Base-by-base conservation (phyloP, 1,140 invertebrate genomes). In the Drosophila nigrodunni region DNA sequence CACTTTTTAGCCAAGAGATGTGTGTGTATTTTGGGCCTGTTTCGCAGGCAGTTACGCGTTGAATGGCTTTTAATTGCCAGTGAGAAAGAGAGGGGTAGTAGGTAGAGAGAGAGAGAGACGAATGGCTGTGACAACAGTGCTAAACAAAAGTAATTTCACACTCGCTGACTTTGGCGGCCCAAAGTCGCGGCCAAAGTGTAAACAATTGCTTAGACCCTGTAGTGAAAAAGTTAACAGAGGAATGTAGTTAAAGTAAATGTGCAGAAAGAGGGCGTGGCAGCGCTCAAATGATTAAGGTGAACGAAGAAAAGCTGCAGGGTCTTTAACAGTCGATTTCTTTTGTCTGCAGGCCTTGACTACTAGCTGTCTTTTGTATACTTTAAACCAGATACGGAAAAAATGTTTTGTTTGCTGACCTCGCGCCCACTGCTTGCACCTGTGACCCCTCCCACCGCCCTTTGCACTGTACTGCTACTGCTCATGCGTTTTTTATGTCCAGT, bases 131-230 rank as follows among this genome's bases (percentile, higher is more conserved):
- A 80, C 62, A 55, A 55, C 44, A 30, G 15, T n/a, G 57, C 71
- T 76, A 78, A 80, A 89, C 85, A 89, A 89, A 91, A 91, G 89
- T 91, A 91, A 91, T 91, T 91, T 91, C 89, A 91, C 89, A 91
- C 89, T 91, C 66, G 89, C 39, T 91, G 89, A 80, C 60, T 90
- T 91, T 76, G 54, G 58, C 69, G 37, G 54, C 54, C n/a, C 15
- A 46, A 18, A 46, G 61, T 18, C 76, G 75, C 47, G 25, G 49
- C 43, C 41, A 76, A 70, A 77, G 74, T 80, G 72, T 68, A 90
- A 85, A 88, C 70, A 89, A 80, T 88, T 88, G 85, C 25, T 30
- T 3, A 30, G 25, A 30, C 25, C 25, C 25, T 30, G 25, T 30
- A 30, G 4, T 6, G 25, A 30, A 30, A 30, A 30, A 5, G 25